Conservation (phyloP, 2,113 vertebrate genomes). For the Urocolius indicus region DNA sequence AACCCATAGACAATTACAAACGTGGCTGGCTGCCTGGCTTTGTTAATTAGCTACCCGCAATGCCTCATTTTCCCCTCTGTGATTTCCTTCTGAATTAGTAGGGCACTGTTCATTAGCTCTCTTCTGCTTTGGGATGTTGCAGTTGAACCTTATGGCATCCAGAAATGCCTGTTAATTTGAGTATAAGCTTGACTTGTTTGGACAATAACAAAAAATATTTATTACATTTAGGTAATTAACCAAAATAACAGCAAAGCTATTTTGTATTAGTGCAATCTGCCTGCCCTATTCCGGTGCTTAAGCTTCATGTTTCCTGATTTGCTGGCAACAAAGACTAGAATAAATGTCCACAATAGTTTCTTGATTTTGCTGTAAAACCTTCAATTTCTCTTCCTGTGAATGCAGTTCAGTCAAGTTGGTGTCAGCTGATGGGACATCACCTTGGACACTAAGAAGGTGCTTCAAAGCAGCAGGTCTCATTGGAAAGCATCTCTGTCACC, state of each 20-base stretch:
- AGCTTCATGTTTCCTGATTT: background rate
- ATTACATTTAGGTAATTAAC: constrained; percentile 33
- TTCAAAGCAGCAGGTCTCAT: background rate
- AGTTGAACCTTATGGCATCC: background rate
- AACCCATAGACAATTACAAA: background rate
- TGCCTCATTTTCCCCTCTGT: background rate
- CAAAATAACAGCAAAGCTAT: constrained; percentile 30
- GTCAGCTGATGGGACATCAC: background rate
- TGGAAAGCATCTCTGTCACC: background rate
- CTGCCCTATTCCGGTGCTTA: background rate
- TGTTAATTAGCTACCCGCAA: constrained; percentile 43
- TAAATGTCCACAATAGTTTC: background rate
- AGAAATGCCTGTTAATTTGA: background rate
- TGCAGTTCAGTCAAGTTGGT: background rate
- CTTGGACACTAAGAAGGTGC: background rate
- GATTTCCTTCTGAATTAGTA: background rate
- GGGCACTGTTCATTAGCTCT: constrained; percentile 10
- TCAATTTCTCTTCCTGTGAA: background rate
- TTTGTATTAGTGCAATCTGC: background rate
- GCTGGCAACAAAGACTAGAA: background rate
- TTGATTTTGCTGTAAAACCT: background rate
- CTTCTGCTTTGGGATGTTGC: background rate
- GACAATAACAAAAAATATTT: background rate
- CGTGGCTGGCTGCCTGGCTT: constrained; percentile 28
- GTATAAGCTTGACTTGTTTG: background rate